Base-by-base conservation (phyloP, 2,797 vertebrate genomes). In the Lagothrix lagotricha region DNA sequence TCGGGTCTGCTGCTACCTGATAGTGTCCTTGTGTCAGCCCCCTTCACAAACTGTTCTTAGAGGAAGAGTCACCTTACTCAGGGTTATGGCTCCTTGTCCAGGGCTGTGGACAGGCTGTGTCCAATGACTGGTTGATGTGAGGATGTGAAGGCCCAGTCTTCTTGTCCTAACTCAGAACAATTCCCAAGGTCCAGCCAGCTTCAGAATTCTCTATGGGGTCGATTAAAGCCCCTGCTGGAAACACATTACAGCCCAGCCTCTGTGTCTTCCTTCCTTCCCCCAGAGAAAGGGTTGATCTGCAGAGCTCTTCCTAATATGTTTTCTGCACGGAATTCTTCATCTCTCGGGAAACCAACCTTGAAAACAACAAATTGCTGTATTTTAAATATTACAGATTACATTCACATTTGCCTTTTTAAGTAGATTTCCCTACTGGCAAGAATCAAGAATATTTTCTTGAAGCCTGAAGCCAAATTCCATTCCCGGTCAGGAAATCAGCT, bases 311-410 rank as follows among this genome's bases (percentile, higher is more conserved):
- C 72, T 88, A 20, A 57, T 39, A 83, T 72, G 24, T 64, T 50
- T 91, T 73, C 76, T 72, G 36, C 46, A 46, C 2, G 24, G 88
- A 33, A 30, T 20, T 70, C 22, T 80, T 89, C 76, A 61, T 75
- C 72, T 82, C 24, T 36, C 82, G 46, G 67, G 36, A 86, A 93
- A 41, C 36, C 20, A 84, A 83, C 15, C 46, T 88, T 54, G 64
- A 67, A 84, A 88, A 58, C 67, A 87, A 72, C 33, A 39, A 48
- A 72, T 84, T 80, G 24, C n/a, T 81, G 14, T 64, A 13, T 64
- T 89, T 85, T 52, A 94, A 84, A 44, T 54, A 77, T 75, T 73
- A 44, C 2, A 54, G 46, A 76, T 92, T 90, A 58, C 50, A 76
- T 33, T 79, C 75, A 58, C 7, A 13, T 2, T 41, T 54, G n/a